Evolutionary conservation across 2,797 vertebrate genomes (phyloP).

Genomic region (Pelobates cultripes): DNA sequence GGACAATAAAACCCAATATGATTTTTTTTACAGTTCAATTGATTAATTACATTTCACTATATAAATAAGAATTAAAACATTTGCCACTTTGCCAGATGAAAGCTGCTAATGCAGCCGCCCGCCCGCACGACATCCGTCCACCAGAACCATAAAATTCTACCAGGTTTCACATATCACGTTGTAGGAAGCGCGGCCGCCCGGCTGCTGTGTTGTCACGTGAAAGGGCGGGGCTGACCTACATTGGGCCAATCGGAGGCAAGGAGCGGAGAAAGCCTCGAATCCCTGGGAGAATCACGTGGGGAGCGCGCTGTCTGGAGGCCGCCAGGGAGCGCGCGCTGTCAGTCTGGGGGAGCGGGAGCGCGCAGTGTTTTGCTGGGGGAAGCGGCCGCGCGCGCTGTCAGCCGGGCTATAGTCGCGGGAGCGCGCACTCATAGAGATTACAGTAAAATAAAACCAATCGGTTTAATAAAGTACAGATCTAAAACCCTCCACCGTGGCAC

Average conservation of each 20-base stretch:
- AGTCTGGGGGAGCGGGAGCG: background rate
- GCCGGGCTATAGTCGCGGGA: too few species aligned
- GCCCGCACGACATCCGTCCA: background rate
- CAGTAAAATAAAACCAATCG: too few species aligned
- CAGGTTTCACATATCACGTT: slow-evolving; percentile 24
- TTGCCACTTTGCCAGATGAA: too few species aligned
- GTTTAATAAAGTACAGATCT: too few species aligned
- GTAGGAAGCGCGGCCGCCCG: slow-evolving; percentile 25
- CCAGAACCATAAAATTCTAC: slow-evolving; percentile 22
- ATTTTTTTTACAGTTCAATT: too few species aligned
- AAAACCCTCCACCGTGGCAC: too few species aligned
- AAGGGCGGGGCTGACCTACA: slow-evolving; percentile 70
- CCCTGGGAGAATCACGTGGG: slow-evolving; percentile 5
- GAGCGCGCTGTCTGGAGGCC: background rate
- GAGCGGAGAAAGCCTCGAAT: background rate
- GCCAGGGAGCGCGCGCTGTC: background rate
- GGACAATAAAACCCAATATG: too few species aligned
- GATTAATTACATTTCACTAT: too few species aligned
- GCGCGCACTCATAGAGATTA: too few species aligned
- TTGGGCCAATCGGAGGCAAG: slow-evolving; percentile 68
- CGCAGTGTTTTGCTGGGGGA: background rate
- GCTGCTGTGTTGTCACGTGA: slow-evolving; percentile 63
- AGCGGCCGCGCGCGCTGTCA: background rate
- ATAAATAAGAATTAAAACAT: too few species aligned
- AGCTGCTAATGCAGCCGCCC: background rate